Base-by-base conservation (phyloP, 2,888 invertebrate species). In the Orthonychiurus folsomi region DNA sequence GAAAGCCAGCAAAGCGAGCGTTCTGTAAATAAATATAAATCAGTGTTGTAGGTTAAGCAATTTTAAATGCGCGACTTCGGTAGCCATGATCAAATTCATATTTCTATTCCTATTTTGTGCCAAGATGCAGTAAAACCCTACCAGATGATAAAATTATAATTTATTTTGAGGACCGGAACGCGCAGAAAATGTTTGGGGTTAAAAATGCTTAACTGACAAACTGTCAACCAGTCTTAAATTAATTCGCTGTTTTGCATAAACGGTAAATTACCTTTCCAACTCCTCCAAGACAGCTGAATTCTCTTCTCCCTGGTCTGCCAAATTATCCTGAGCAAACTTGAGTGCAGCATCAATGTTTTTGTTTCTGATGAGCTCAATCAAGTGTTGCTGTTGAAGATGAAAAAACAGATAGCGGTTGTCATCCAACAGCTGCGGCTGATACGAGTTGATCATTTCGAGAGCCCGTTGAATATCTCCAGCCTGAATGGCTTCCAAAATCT, bases 371-470 rank as follows among this genome's bases (percentile, higher is more conserved):
- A 94, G 77, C 77, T 93, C 93, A 71, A 93, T 85, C 52, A 93
- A 79, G 78, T 93, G 91, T 63, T 93, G 83, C 84, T 93, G 93
- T 82, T 93, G 92, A 71, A 97, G 81, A 77, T 95, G 94, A 76
- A 99, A 97, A 76, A 92, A 95, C 25, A 97, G 81, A 78, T 93
- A 92, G 80, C 93, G 84, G 76, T 97, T 93, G 78, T 93, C 93
- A 76, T 95, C 95, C 66, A 99, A 79, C 56, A 99, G 78, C 76
- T 96, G 94, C 0, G 97, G 97, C 77, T 95, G 93, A 55, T 95
- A 78, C 69, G 92, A 87, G 76, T 97, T 96, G 56, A 99, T 93
- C 77, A 95, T 83, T 60, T 88, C 85, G 26, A 94, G 94, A 0
- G 96, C 96, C 75, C 93, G 92, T 73, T 93, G 89, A 63, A 96